These are phyloP conservation scores for Chascanopsetta lugubris DNA, from an alignment of 2,113 vertebrate species.

Conservation along the genomic window DNA sequence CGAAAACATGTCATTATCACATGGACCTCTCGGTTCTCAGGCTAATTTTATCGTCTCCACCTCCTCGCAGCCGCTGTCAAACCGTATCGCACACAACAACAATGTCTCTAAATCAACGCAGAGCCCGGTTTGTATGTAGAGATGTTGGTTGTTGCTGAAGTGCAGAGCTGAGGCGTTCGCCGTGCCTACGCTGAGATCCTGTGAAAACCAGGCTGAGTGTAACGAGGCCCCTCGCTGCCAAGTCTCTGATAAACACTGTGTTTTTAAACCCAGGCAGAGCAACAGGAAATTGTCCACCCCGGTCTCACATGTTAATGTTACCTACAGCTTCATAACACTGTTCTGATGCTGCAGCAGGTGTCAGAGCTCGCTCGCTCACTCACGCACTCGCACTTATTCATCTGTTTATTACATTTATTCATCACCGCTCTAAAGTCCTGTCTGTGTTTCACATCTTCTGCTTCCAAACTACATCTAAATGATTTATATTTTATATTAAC, in stretches of 20 bases:
- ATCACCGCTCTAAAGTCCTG: no score
- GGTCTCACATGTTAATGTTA: not conserved
- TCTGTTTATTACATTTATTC: no score
- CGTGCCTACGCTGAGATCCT: constrained; percentile 17
- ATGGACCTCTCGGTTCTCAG: not conserved
- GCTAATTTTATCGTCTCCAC: constrained; percentile 1
- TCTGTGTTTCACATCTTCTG: no score
- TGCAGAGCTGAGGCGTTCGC: not conserved
- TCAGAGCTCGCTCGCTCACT: no score
- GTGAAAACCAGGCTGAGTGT: constrained; percentile 7
- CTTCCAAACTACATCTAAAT: no score
- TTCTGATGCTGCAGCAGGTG: no score
- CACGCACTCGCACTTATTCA: no score
- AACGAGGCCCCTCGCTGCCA: constrained; percentile 5
- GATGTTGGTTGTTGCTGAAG: not conserved
- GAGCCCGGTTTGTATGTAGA: not conserved
- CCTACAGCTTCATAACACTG: no score
- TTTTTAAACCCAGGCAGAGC: not conserved
- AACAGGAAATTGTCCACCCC: not conserved
- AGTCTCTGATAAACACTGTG: constrained; percentile 7
- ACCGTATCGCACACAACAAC: not conserved
- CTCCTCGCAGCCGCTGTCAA: not conserved
- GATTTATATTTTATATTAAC: no score
- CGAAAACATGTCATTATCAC: constrained; percentile 10
- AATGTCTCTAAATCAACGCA: not conserved